These are phyloP conservation scores for Leucoraja erinaceus DNA, from an alignment of 2,113 vertebrate genomes.

Conservation along the genomic window DNA sequence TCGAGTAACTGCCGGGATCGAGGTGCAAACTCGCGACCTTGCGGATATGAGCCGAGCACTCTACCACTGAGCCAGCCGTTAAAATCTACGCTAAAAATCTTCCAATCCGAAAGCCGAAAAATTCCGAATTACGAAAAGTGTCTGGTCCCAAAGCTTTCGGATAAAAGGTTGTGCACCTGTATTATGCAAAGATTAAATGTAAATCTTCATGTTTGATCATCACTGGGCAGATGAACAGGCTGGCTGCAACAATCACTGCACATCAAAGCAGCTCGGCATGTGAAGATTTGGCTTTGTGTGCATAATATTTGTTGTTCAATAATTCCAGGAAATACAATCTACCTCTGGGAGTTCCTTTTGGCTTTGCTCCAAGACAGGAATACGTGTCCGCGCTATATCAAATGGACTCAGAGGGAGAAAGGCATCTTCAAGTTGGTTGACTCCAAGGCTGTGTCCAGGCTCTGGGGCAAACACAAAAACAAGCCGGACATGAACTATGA, in stretches of 20 bases:
- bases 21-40: no score
- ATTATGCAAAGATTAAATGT: neutral
- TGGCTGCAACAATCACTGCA: neutral
- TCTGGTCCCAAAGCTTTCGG: no score
- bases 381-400: conserved; percentile 93
- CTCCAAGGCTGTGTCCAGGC: conserved; percentile 87
- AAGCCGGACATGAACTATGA: conserved; percentile 99
- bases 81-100: no score
- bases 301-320: neutral
- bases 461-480: conserved; percentile 98
- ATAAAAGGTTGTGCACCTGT: no score
- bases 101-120: no score
- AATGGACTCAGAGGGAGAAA: conserved; percentile 87
- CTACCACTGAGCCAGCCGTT: no score
- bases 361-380: conserved; percentile 88
- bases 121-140: no score
- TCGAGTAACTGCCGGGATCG: no score
- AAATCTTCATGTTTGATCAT: no score
- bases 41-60: no score
- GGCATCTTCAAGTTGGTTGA: conserved; percentile 97
- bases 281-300: neutral
- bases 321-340: conserved; percentile 83
- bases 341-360: conserved; percentile 95
- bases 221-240: no score
- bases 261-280: no score